Base-by-base conservation (phyloP, 2,888 invertebrate species). In the Sthenelais limicola region DNA sequence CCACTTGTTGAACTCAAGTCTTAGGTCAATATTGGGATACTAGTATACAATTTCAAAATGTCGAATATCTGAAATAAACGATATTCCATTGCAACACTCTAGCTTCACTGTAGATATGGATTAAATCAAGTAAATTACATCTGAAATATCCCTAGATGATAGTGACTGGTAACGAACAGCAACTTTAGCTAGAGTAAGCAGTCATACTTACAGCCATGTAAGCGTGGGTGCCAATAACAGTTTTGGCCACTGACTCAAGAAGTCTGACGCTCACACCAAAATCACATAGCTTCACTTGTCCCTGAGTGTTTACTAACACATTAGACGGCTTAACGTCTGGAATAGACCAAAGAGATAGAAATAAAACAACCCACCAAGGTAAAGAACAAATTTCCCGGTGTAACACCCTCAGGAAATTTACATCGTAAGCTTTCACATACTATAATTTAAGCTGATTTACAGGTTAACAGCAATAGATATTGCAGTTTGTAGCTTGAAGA, bases 141-240 rank as follows among this genome's bases (percentile, higher is more conserved):
- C n/a, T n/a, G n/a, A n/a, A n/a, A n/a, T n/a, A n/a, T n/a, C n/a
- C n/a, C n/a, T n/a, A n/a, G n/a, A n/a, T n/a, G n/a, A 26, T 12
- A 15, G 28, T 26, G 12, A 15, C 9, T 43, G 9, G 15, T 12
- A 12, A 15, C 43, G 26, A 24, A 15, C 66, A 66, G 32, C 15
- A 35, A 49, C 4, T 21, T 7, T 49, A 9, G 4, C n/a, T 49
- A 18, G n/a, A 7, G 7, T 49, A 56, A 56, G 38, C 26, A 5
- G 9, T 1, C 4, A 2, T 33, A 85, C 86, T 83, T 81, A 87
- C 86, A 4, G 89, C 86, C 88, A 89, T 88, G 77, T 88, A 89
- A 48, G 85, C 87, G 76, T 87, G 87, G 3, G 88, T 89, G 56
- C 89, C 89, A 9, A 89, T 84, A 76, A 85, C 87, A 15, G 88